phyloP scores from a whole-genome alignment of 2,113 vertebrate genomes.

The Centrocercus urophasianus region DNA sequence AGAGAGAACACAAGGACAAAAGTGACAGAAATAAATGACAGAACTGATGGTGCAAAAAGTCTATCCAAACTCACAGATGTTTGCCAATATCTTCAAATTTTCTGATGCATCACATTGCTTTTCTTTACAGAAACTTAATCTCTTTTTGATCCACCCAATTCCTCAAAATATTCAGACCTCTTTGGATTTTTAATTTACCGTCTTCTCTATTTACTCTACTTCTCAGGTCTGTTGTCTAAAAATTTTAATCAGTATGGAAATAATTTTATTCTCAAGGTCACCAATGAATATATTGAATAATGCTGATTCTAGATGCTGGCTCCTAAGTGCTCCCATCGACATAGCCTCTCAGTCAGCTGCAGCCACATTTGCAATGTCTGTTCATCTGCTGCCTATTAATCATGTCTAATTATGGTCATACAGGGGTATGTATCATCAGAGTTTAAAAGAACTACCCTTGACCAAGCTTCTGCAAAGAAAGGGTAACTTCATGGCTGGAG shows the following conservation, averaged over 20 bases:
- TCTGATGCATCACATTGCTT: background rate
- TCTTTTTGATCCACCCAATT: background rate
- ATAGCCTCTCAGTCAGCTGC: background rate
- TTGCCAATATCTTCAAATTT: background rate
- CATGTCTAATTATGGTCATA: background rate
- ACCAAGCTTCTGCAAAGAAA: background rate
- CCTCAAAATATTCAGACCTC: background rate
- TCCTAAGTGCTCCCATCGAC: background rate
- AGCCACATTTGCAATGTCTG: background rate
- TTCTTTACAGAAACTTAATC: background rate
- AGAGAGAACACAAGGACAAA: background rate
- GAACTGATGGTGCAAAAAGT: background rate
- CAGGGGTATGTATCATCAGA: background rate
- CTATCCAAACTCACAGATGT: background rate
- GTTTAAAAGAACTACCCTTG: background rate
- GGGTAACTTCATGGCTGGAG: background rate
- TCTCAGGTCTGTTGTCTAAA: conserved; percentile 12
- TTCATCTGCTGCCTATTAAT: background rate
- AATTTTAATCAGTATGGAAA: conserved; percentile 26
- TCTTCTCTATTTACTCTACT: conserved; percentile 28
- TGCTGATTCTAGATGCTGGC: conserved; percentile 8
- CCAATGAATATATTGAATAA: conserved; percentile 34
- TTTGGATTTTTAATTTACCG: conserved; percentile 32
- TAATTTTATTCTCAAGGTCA: conserved; percentile 34
- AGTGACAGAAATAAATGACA: background rate